phyloP scores from a whole-genome alignment of 2,797 vertebrate species.

The Melanotaenia boesemani region DNA sequence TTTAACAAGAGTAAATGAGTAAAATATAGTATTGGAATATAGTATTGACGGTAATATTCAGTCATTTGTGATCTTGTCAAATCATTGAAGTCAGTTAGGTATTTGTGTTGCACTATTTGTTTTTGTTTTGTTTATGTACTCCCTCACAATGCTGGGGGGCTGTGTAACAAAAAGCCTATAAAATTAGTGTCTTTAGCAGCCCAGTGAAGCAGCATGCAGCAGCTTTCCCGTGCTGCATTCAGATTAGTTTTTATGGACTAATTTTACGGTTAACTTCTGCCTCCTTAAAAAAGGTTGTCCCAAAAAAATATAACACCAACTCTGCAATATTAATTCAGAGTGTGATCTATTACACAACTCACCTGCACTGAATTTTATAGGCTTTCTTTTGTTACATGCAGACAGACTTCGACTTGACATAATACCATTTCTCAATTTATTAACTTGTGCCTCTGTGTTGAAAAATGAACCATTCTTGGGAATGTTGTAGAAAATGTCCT shows the following conservation, averaged over 20 bases:
- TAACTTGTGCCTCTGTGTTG: background rate
- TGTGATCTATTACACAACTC: background rate
- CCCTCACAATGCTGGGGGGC: background rate
- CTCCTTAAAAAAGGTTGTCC: background rate
- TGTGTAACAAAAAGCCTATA: background rate
- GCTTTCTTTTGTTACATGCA: background rate
- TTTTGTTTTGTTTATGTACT: background rate
- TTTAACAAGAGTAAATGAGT: conserved; percentile 10
- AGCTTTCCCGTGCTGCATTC: background rate
- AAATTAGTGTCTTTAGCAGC: background rate
- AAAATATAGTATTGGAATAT: background rate
- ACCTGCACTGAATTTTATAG: conserved; percentile 1
- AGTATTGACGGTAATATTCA: background rate
- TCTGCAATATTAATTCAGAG: background rate
- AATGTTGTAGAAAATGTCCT: background rate
- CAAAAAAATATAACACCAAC: background rate
- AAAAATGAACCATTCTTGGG: background rate
- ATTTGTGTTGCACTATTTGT: background rate
- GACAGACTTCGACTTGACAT: background rate
- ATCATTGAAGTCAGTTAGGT: background rate
- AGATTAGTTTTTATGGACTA: background rate
- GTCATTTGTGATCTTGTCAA: conserved; percentile 26
- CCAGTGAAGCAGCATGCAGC: background rate
- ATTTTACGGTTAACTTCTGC: background rate
- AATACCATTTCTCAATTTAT: background rate